Evolutionary conservation across 23 tunicate species (phyloP).

Genomic region (Styela plicata): DNA sequence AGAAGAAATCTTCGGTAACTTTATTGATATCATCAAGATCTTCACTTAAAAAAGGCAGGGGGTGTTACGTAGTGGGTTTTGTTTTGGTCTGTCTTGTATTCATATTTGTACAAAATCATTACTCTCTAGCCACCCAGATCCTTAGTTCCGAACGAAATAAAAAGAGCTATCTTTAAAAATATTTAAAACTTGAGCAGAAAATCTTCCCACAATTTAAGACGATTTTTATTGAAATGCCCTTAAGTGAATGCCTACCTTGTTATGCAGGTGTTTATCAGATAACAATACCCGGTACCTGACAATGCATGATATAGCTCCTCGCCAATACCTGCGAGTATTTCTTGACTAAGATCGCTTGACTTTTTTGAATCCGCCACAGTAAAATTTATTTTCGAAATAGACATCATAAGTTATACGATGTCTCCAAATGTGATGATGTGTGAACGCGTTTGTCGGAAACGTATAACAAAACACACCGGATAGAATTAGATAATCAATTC

Average conservation of each 20-base stretch:
- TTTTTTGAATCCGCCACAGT: too few species aligned
- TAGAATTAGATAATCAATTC: too few species aligned
- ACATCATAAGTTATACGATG: too few species aligned
- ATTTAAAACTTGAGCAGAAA: not conserved
- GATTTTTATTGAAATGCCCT: not conserved
- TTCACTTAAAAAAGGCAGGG: not conserved
- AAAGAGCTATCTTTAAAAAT: not conserved
- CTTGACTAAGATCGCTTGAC: too few species aligned
- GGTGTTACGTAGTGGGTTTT: not conserved
- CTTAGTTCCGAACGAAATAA: too few species aligned
- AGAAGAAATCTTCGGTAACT: not conserved
- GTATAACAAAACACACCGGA: too few species aligned
- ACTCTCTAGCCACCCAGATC: too few species aligned
- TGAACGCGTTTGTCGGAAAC: too few species aligned
- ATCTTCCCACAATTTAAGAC: not conserved
- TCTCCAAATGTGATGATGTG: too few species aligned
- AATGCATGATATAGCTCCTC: conserved; percentile 18
- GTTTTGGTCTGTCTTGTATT: not conserved
- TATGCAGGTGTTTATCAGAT: conserved; percentile 37
- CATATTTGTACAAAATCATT: not conserved
- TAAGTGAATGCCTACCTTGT: not conserved
- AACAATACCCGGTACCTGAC: conserved; percentile 23
- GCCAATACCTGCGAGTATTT: not conserved
- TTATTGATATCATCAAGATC: not conserved
- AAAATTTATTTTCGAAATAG: too few species aligned